Base-by-base conservation (phyloP, 23 tunicate genomes). In the Phallusia fumigata region DNA sequence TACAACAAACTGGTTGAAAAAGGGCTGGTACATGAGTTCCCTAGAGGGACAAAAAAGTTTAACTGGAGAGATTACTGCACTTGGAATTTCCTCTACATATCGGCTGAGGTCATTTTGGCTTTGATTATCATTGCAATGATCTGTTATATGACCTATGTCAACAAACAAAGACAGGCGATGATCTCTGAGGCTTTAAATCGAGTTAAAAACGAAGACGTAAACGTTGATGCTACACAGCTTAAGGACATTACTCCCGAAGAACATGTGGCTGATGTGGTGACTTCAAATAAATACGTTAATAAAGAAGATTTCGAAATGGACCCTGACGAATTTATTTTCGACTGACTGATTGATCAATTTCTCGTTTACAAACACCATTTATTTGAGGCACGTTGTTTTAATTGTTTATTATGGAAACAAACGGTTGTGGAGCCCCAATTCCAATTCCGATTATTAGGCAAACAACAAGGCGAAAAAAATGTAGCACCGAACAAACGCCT, bases 321-420 rank as follows among this genome's bases (percentile, higher is more conserved):
- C 69, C 69, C 69, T 24, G 69, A 58, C 69, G 69, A 58, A 24
- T 58, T 58, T 58, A 58, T 58, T 21, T 13, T 58, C 13, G 69
- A 58, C 69, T 58, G 69, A 58, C 69, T 1, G 5, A 40, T 10
- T 10, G 47, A 40, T 10, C 47, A 40, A 3, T 40, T 40, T 40
- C 10, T 40, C 47, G 10, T 3, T 40, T 5, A 40, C 47, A 40
- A 40, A 40, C 47, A 40, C 47, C 47, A 40, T 40, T 10, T 40
- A 10, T 40, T n/a, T n/a, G n/a, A n/a, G n/a, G n/a, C n/a, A n/a
- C n/a, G n/a, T n/a, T n/a, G n/a, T n/a, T n/a, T n/a, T n/a, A n/a
- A n/a, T n/a, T n/a, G n/a, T n/a, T n/a, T n/a, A n/a, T n/a, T n/a
- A n/a, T n/a, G n/a, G n/a, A n/a, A n/a, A n/a, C n/a, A n/a, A n/a